phyloP scores from a whole-genome alignment of 2,113 vertebrate genomes.

The Ramphastos sulfuratus region DNA sequence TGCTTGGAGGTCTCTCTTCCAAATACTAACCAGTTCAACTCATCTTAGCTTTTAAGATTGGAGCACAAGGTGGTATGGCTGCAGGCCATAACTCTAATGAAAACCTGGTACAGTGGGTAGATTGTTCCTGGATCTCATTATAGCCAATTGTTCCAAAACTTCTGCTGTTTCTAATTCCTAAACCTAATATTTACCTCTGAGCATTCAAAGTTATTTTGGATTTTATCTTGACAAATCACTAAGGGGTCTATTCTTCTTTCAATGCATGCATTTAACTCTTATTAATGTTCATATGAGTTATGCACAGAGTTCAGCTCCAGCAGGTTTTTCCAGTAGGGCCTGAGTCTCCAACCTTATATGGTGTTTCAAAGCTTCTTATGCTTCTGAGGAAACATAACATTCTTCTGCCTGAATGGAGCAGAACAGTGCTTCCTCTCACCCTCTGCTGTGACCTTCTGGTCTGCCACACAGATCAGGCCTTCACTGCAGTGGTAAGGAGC shows the following conservation, averaged over 20 bases:
- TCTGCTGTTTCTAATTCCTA: constrained; percentile 57
- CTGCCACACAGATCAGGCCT: not conserved
- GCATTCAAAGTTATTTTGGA: constrained; percentile 66
- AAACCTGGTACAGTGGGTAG: constrained; percentile 65
- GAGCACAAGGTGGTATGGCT: constrained; percentile 66
- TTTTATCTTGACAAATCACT: constrained; percentile 67
- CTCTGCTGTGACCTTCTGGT: constrained; percentile 18
- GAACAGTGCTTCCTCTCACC: constrained; percentile 29
- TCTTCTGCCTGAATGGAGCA: constrained; percentile 45
- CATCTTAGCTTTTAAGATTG: constrained; percentile 40
- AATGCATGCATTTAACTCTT: constrained; percentile 44
- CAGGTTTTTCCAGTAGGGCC: constrained; percentile 36
- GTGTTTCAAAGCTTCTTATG: constrained; percentile 32
- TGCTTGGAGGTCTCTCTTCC: constrained; percentile 59
- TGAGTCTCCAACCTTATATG: constrained; percentile 36
- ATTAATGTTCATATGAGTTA: constrained; percentile 53
- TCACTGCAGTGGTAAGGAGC: not conserved
- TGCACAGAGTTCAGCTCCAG: not conserved
- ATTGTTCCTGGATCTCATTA: constrained; percentile 71
- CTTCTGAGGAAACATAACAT: constrained; percentile 52
- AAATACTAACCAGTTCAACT: constrained; percentile 51
- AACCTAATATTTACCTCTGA: constrained; percentile 62
- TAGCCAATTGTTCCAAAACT: constrained; percentile 47
- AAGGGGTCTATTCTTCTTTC: constrained; percentile 54
- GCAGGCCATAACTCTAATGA: constrained; percentile 68